These are phyloP conservation scores for Glandiceps talaboti DNA, from an alignment of 53 echinoderm and acorn worm genomes.

Conservation along the genomic window DNA sequence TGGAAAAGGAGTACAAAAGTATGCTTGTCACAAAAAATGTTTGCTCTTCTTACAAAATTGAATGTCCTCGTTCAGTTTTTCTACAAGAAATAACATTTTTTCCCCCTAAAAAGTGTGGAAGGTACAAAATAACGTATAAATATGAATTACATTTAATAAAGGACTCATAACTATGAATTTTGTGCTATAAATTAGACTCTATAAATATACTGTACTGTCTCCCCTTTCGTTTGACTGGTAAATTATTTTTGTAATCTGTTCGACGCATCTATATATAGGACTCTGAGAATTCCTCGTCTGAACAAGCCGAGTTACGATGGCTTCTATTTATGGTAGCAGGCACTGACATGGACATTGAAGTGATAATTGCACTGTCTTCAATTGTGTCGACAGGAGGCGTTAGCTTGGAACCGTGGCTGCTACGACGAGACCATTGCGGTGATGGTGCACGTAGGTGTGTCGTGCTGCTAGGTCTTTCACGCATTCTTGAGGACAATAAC, in stretches of 20 bases:
- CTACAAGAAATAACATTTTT: background rate
- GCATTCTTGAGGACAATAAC: background rate
- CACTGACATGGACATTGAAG: slow-evolving; percentile 43
- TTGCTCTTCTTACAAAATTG: background rate
- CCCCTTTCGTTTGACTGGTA: background rate
- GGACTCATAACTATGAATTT: too few relatives aligned
- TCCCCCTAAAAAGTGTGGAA: background rate
- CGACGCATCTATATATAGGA: slow-evolving; percentile 56
- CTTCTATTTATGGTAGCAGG: slow-evolving; percentile 33
- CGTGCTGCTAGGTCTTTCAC: slow-evolving; percentile 10
- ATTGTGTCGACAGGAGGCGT: slow-evolving; percentile 74
- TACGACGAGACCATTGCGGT: slow-evolving; percentile 26
- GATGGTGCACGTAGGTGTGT: slow-evolving; percentile 13
- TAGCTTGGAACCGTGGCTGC: slow-evolving; percentile 40
- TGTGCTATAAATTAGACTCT: background rate
- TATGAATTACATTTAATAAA: background rate
- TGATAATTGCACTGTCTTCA: slow-evolving; percentile 91
- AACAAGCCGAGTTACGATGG: slow-evolving; percentile 50
- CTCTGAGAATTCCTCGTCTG: slow-evolving; percentile 92
- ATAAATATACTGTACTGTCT: background rate
- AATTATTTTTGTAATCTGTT: background rate
- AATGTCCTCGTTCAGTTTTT: background rate
- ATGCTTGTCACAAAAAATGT: background rate
- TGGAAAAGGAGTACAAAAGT: too few relatives aligned
- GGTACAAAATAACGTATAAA: background rate